Conservation (phyloP, 2,113 vertebrate genomes). For the Pachyramphus minor region DNA sequence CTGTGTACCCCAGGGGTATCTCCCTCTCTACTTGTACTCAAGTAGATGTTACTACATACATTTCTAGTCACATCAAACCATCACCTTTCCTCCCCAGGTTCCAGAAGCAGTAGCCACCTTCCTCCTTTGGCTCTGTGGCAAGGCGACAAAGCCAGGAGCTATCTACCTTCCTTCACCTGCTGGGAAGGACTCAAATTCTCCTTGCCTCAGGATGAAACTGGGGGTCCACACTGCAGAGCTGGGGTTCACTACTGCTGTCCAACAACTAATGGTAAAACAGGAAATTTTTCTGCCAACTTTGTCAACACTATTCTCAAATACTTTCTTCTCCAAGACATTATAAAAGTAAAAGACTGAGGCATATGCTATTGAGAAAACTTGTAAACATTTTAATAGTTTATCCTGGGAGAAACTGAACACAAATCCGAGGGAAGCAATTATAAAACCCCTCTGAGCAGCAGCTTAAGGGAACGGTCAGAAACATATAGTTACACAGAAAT, state of each 20-base stretch:
- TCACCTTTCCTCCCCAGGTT: background rate
- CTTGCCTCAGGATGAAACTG: background rate
- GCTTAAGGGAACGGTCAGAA: background rate
- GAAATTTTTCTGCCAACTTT: background rate
- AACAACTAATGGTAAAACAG: background rate
- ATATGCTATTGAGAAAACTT: background rate
- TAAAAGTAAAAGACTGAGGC: background rate
- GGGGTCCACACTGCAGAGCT: background rate
- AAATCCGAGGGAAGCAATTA: background rate
- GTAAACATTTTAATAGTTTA: background rate
- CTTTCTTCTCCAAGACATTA: background rate
- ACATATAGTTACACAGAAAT: background rate
- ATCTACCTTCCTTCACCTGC: background rate
- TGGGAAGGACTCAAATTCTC: background rate
- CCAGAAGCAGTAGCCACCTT: background rate
- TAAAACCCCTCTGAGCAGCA: background rate
- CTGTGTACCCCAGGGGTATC: background rate
- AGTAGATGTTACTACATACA: no score
- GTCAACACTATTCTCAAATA: background rate
- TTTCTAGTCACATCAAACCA: background rate
- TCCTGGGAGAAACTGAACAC: background rate
- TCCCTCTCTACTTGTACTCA: background rate
- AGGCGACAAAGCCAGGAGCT: background rate
- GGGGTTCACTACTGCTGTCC: fast-evolving
- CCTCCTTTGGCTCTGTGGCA: background rate